Evolutionary conservation across 2,113 vertebrate species (phyloP), one percentile per base, ranked within the genome.

Genomic region (Trachemys scripta): DNA sequence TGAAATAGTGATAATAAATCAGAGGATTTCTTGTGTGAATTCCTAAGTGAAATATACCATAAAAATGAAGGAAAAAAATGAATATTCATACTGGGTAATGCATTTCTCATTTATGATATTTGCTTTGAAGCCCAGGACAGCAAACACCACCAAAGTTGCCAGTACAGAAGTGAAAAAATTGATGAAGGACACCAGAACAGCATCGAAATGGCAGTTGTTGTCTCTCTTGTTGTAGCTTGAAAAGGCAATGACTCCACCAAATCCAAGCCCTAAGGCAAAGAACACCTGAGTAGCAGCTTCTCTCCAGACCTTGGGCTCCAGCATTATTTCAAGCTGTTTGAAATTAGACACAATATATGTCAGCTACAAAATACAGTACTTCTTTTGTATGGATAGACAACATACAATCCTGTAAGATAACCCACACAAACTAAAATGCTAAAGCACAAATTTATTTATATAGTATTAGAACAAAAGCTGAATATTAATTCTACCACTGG

Each of bases 161-260:
- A 99, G 98, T 94, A 99, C 98, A 50, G 99, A 99, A 84, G 99
- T 99, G 98, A 99, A 99, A 98, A 99, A 99, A 95, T 99, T 99
- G 98, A 99, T 99, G 78, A 99, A 99, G 86, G 99, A 99, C 97
- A 99, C 99, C 94, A 99, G 98, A 82, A 99, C 99, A 90, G 99
- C 99, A 83, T 99, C 99, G 31, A 99, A 99, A 98, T 99, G 99
- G 98, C 99, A 99, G 98, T 99, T 99, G 99, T 99, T 99, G 98
- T 99, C 99, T 94, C 99, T 99, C 97, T 99, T 99, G 98, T 99
- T 99, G 98, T 99, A 99, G 98, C 99, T 99, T 97, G 99, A 99
- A 98, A 99, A 99, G 95, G 99, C 99, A 95, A 99, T 99, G 98
- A 99, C 99, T 51, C 99, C 99, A 75, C 99, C 99, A 89, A 99